These are phyloP conservation scores for Pithys albifrons DNA, from an alignment of 2,113 vertebrate species.

Conservation along the genomic window DNA sequence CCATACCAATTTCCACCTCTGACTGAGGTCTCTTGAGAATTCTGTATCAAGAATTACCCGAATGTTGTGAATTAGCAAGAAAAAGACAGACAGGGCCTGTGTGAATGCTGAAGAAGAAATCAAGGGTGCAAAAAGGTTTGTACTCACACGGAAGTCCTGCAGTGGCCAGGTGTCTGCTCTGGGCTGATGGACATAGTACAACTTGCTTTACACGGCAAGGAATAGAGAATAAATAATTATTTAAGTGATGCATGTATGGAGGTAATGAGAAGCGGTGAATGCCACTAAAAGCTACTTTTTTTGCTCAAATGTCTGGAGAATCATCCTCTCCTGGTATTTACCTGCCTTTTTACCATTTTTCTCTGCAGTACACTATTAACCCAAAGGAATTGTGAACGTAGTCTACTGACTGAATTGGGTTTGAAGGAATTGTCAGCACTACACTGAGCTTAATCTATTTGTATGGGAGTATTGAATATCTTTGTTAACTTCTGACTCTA, in stretches of 20 bases:
- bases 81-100: not conserved
- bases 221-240: not conserved
- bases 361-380: not conserved
- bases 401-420: not conserved
- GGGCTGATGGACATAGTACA: not conserved
- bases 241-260: not conserved
- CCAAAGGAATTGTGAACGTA: fast-evolving
- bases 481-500: not conserved
- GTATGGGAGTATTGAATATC: not conserved
- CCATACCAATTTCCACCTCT: not conserved
- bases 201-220: not conserved
- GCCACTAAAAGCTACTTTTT: not conserved
- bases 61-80: not conserved
- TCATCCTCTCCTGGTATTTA: not conserved
- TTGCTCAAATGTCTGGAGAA: not conserved
- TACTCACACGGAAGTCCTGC: not conserved
- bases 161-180: not conserved
- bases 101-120: not conserved
- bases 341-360: not conserved
- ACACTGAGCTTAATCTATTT: not conserved
- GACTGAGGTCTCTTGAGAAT: not conserved
- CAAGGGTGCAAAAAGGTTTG: not conserved
- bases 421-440: not conserved
- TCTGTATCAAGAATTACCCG: not conserved
- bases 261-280: not conserved